phyloP scores from a whole-genome alignment of 2,797 vertebrate genomes.

The Netta rufina region DNA sequence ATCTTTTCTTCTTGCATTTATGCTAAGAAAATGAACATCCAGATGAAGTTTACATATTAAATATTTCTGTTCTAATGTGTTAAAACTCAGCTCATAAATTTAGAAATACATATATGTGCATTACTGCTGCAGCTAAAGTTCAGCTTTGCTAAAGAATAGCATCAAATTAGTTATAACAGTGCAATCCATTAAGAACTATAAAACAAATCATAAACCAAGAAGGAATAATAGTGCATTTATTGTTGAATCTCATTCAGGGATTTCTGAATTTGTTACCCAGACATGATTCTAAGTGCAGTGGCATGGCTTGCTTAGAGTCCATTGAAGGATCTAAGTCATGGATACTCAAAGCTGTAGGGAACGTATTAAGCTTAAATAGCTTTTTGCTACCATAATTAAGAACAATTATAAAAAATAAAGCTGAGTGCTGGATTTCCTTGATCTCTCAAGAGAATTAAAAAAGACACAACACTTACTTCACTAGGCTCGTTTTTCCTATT shows the following conservation, averaged over 20 bases:
- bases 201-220: background rate
- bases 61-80: background rate
- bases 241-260: background rate
- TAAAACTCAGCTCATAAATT: background rate
- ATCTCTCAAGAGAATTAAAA: background rate
- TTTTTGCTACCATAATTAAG: conserved; percentile 13
- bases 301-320: background rate
- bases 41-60: background rate
- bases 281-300: background rate
- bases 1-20: background rate
- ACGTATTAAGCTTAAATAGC: background rate
- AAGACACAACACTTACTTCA: background rate
- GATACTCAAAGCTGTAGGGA: background rate
- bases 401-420: background rate
- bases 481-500: background rate
- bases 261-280: background rate
- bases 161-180: background rate
- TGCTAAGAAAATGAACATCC: background rate
- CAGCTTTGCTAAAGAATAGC: background rate
- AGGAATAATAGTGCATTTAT: background rate
- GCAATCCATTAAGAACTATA: background rate
- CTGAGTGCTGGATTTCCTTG: background rate
- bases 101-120: background rate
- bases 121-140: background rate
- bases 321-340: background rate